Conservation (phyloP, 2,888 invertebrate genomes). For the Latheticus oryzae region DNA sequence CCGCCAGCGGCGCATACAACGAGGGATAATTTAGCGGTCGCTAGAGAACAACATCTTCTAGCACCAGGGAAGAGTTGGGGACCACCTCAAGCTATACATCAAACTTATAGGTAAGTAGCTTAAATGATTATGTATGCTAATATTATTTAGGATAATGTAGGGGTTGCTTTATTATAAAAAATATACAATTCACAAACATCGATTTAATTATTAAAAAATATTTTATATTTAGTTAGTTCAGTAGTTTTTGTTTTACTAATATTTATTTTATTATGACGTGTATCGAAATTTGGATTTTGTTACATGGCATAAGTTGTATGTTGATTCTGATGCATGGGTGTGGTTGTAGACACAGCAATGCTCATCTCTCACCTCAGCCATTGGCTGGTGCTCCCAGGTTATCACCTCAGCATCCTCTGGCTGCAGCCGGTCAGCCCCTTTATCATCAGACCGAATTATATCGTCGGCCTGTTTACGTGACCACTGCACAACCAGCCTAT, state of each 20-base stretch:
- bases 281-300: no score
- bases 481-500: slow-evolving; percentile 71
- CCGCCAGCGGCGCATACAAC: slow-evolving; percentile 70
- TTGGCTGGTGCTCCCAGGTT: slow-evolving; percentile 65
- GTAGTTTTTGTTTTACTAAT: no score
- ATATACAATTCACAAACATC: no score
- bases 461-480: slow-evolving; percentile 77
- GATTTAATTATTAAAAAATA: no score
- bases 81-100: slow-evolving; percentile 66
- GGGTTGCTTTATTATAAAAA: not conserved
- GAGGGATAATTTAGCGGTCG: slow-evolving; percentile 62
- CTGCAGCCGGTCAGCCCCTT: slow-evolving; percentile 70
- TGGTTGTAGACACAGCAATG: slow-evolving; percentile 62
- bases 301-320: not conserved
- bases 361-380: slow-evolving; percentile 69
- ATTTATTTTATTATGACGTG: no score
- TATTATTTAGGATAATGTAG: slow-evolving; percentile 8
- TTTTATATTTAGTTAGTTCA: no score
- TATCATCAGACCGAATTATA: slow-evolving; percentile 75
- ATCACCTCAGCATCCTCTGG: slow-evolving; percentile 68
- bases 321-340: slow-evolving; percentile 36
- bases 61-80: slow-evolving; percentile 67
- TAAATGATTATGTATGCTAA: no score
- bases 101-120: slow-evolving; percentile 66
- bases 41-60: slow-evolving; percentile 71